Percentiles rank a stretch among this genome's conserved stretches.
Conservation (phyloP, 2,888 invertebrate species). For the Invenusta paracnida region DNA sequence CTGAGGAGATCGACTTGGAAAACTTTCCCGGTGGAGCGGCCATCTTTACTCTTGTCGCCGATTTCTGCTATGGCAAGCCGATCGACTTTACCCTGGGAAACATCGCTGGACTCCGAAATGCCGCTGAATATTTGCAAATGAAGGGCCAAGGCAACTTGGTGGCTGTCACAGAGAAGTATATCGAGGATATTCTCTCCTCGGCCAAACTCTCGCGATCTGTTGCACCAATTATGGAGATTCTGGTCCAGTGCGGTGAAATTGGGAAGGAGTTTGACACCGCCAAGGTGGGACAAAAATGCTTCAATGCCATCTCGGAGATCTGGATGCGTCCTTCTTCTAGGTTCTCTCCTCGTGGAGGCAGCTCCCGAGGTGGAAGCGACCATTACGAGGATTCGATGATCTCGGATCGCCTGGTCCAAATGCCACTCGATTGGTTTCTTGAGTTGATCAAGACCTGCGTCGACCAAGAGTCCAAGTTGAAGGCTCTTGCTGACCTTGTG, state of each 20-base stretch:
- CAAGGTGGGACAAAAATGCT: constrained; percentile 30
- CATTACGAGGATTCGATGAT: constrained; percentile 34
- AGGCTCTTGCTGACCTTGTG: constrained; percentile 37
- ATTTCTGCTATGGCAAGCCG: constrained; percentile 58
- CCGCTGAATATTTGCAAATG: constrained; percentile 39
- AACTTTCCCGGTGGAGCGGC: constrained; percentile 58
- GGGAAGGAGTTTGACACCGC: constrained; percentile 18
- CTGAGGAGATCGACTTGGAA: constrained; percentile 49
- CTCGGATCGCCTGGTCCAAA: neutral
- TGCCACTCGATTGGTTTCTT: constrained; percentile 36
- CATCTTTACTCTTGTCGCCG: constrained; percentile 54
- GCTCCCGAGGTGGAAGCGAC: neutral
- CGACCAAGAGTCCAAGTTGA: constrained; percentile 25
- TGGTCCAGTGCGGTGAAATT: neutral
- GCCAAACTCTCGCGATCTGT: constrained; percentile 36
- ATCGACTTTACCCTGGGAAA: constrained; percentile 53
- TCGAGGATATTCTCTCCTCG: constrained; percentile 37
- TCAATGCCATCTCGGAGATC: constrained; percentile 37
- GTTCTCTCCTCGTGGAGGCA: neutral
- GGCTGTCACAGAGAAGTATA: constrained; percentile 30
- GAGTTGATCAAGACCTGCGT: constrained; percentile 34
- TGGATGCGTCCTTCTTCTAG: constrained; percentile 37
- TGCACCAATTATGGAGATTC: constrained; percentile 38
- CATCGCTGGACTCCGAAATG: constrained; percentile 50
- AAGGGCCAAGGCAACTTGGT: constrained; percentile 36